Evolutionary conservation across 2,797 vertebrate genomes (phyloP).

Genomic region (Aeoliscus strigatus): DNA sequence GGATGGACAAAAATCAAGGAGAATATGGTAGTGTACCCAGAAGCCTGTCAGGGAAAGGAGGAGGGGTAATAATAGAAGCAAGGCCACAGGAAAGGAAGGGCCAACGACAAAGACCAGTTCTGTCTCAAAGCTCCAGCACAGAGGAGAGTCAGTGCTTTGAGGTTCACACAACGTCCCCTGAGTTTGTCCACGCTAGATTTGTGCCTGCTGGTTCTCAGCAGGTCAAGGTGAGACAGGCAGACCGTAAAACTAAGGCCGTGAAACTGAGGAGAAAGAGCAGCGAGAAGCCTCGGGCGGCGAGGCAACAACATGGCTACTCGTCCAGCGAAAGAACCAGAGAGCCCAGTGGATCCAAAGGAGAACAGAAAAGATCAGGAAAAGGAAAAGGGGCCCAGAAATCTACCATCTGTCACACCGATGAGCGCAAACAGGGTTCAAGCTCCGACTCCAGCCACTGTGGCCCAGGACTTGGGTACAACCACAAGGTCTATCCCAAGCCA

Average conservation of each 20-base stretch:
- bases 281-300: conserved; percentile 66
- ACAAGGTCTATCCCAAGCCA: conserved; percentile 55
- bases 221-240: conserved; percentile 73
- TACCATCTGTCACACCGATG: conserved; percentile 53
- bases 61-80: conserved; percentile 22
- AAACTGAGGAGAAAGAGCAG: conserved; percentile 76
- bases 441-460: conserved; percentile 81
- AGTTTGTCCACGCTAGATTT: conserved; percentile 79
- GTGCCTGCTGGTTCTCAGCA: conserved; percentile 77
- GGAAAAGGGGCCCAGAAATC: conserved; percentile 37
- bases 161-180: conserved; percentile 28
- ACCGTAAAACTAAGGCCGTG: conserved; percentile 77
- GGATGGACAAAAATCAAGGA: conserved; percentile 28
- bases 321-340: conserved; percentile 65
- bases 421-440: conserved; percentile 70
- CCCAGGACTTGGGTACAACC: conserved; percentile 46
- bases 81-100: conserved; percentile 31
- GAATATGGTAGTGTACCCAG: conserved; percentile 24
- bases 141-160: conserved; percentile 58
- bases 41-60: conserved; percentile 34
- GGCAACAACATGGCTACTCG: conserved; percentile 64
- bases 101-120: conserved; percentile 43
- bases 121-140: conserved; percentile 40
- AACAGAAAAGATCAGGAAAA: conserved; percentile 47
- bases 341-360: conserved; percentile 38